phyloP scores from a whole-genome alignment of 1,140 invertebrate species.

The Oreohelix idahoensis region DNA sequence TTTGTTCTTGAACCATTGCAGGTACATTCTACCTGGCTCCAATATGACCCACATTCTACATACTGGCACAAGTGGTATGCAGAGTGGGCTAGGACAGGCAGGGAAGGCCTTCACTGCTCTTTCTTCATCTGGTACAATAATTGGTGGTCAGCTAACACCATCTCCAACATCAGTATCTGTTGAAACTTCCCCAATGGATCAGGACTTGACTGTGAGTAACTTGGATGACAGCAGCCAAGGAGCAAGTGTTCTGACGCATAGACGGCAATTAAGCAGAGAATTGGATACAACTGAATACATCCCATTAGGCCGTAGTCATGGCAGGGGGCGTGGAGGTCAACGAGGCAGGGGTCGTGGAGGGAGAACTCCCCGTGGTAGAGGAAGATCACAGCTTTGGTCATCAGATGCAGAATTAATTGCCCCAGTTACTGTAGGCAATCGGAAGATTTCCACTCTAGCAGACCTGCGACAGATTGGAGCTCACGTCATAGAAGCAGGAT shows the following conservation, averaged over 20 bases:
- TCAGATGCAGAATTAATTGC: not conserved
- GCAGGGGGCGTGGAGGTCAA: slow-evolving; percentile 12
- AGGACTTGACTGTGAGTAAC: not conserved
- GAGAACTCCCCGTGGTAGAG: not conserved
- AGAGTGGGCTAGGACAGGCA: not conserved
- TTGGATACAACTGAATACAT: slow-evolving; percentile 31
- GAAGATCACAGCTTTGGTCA: slow-evolving; percentile 14
- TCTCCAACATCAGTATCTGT: not conserved
- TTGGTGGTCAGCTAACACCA: slow-evolving; percentile 39
- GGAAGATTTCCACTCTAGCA: slow-evolving; percentile 16
- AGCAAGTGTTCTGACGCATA: not conserved
- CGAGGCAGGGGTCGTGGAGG: not conserved
- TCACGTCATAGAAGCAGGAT: slow-evolving; percentile 23
- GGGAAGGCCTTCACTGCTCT: slow-evolving; percentile 34
- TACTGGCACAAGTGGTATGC: not conserved
- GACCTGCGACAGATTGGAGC: slow-evolving; percentile 30
- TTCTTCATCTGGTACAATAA: slow-evolving; percentile 36
- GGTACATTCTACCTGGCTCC: slow-evolving; percentile 36
- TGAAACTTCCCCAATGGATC: slow-evolving; percentile 23
- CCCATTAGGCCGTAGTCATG: not conserved
- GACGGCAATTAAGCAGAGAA: not conserved
- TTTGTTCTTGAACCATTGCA: slow-evolving; percentile 7
- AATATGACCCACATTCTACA: slow-evolving; percentile 30
- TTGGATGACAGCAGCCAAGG: not conserved
- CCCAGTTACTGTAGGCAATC: not conserved